Base-by-base conservation (phyloP, 2,888 invertebrate genomes). In the Noctua janthe region DNA sequence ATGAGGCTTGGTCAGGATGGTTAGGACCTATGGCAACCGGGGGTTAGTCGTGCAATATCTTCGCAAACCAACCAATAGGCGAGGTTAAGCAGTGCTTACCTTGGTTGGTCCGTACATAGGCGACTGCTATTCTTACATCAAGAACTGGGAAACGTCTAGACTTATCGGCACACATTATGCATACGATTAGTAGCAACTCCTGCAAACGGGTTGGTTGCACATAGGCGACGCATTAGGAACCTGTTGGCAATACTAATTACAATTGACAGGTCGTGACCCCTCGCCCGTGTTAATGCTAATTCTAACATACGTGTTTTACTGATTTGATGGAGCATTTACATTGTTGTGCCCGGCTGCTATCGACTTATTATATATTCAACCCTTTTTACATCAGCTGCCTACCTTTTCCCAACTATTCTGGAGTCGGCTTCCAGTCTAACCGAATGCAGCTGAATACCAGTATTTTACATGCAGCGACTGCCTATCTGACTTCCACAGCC, bases 251-350 rank as follows among this genome's bases (percentile, higher is more conserved):
- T 66, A 73, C 70, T 77, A 74, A 85, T 84, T 71, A 76, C 64
- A 81, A 72, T 71, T 74, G 17, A 71, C 76, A 64, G 69, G 20
- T 43, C 23, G 67, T 74, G 86, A 81, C 76, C 82, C 85, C 74
- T 81, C 35, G 11, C 51, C 71, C 54, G n/a, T 5, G 64, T 29
- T 39, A 51, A 70, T 69, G 85, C 69, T 75, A 80, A 84, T 73
- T 64, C 39, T 43, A 64, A 29, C 75, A 72, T 51, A 72, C 59
- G n/a, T 54, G 72, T 71, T 39, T 56, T n/a, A 47, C 62, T 64
- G 47, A 71, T 84, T 7, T 47, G 43, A n/a, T n/a, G 70, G 59
- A 11, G 15, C 39, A 70, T 39, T 66, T 54, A 59, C 47, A 49
- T 54, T 39, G 17, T 49, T 43, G 59, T 78, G 73, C 8, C 15